Conservation (phyloP, 2,113 vertebrate genomes). For the Oriolus oriolus region DNA sequence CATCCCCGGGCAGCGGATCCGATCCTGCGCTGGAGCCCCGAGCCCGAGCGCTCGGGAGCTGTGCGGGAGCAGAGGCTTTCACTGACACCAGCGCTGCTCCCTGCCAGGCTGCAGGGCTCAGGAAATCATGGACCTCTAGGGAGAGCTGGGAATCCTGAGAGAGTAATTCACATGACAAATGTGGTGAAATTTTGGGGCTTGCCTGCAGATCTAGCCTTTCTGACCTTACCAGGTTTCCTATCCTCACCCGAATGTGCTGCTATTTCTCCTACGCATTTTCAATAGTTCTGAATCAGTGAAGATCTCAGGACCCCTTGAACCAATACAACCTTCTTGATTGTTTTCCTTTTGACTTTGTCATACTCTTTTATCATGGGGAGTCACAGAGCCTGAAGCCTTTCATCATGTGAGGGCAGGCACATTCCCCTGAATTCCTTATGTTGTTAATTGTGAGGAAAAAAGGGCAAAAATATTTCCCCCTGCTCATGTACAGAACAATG, state of each 20-base stretch:
- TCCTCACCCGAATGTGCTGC: not conserved
- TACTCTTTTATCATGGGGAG: not conserved
- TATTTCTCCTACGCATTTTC: not conserved
- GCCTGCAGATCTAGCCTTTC: not conserved
- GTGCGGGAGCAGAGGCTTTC: not conserved
- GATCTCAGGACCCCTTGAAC: not conserved
- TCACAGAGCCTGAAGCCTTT: not conserved
- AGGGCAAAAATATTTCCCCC: not conserved
- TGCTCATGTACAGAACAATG: not conserved
- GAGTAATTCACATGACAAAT: not conserved
- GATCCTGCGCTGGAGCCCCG: rapidly evolving
- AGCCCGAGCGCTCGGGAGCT: rapidly evolving
- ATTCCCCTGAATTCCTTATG: not conserved
- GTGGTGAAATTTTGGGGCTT: not conserved
- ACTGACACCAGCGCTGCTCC: rapidly evolving
- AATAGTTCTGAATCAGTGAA: not conserved
- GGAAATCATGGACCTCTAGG: not conserved
- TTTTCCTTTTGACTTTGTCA: not conserved
- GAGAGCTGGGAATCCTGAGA: not conserved
- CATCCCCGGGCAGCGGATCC: not conserved
- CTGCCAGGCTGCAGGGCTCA: no score
- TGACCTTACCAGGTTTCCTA: not conserved
- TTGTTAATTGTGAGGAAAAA: not conserved
- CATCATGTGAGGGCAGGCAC: rapidly evolving
- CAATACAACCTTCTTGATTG: not conserved